Evolutionary conservation across 2,888 invertebrate genomes (phyloP), one percentile per base, ranked within the genome.

Genomic region (Lithophane socia): DNA sequence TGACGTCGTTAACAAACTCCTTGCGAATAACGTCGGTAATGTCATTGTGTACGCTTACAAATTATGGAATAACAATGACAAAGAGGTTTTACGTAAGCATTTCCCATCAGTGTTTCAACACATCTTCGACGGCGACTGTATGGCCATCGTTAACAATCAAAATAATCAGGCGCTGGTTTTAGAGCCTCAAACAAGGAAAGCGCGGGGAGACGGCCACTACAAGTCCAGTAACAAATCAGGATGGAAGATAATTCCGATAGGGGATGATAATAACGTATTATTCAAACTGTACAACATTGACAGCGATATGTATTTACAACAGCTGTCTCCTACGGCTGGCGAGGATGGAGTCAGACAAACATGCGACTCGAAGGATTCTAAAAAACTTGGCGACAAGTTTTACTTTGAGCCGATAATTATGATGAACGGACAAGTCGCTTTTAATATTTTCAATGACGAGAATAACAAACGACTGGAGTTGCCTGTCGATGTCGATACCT

Each of bases 91-190:
- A 21, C 44, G 54, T 24, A 56, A 52, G 21, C 63, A 76, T 65
- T 81, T 81, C 49, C 82, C 81, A 21, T 21, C 68, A 18, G 63
- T 60, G 16, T 81, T 81, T 47, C 42, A 69, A 21, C 54, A 73
- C 29, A 65, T 81, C 10, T 81, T 81, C 29, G 69, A 61, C 18
- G 81, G 72, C 16, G 56, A 73, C 24, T 18, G n/a, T 58, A 24
- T 81, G 68, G 49, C 16, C 8, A 76, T 81, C 7, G 21, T 61
- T 13, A 76, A 69, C 47, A 52, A 73, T 7, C 13, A 37, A 65
- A 56, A 66, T 29, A 61, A 66, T 65, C 81, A 76, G 49, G 81
- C 64, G 13, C 21, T 76, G 54, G 60, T 76, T 64, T 44, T 69
- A 65, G 76, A 81, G 21, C 42, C 42, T 1, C 56, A n/a, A 12